Evolutionary conservation across 1,140 invertebrate species (phyloP).

Genomic region (Drosophila azteca): DNA sequence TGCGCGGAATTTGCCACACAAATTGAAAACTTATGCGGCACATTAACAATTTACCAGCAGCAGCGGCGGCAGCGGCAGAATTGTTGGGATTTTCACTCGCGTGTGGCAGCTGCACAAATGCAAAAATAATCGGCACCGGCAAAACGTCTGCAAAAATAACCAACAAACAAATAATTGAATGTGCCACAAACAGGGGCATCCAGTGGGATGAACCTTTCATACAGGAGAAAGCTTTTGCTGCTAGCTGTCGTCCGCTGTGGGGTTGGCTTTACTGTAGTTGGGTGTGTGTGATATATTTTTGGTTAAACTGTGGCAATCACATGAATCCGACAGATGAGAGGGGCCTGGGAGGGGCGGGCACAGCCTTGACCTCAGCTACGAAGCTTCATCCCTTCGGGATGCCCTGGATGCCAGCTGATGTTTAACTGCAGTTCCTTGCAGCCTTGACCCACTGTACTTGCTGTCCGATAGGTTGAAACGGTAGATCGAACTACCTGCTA

Average conservation of each 20-base stretch:
- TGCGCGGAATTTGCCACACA: slow-evolving; percentile 69
- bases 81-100: slow-evolving; percentile 63
- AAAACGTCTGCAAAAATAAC: slow-evolving; percentile 52
- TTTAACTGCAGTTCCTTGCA: too few species aligned
- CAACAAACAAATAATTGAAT: slow-evolving; percentile 57
- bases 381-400: too few species aligned
- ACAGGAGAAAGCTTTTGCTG: not conserved
- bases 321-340: too few species aligned
- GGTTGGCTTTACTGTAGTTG: too few species aligned
- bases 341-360: too few species aligned
- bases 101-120: slow-evolving; percentile 63
- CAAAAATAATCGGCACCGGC: slow-evolving; percentile 52
- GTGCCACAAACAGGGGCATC: slow-evolving; percentile 32
- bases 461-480: not conserved
- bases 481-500: slow-evolving; percentile 11
- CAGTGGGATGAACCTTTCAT: slow-evolving; percentile 1
- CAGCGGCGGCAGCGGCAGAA: slow-evolving; percentile 17
- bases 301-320: too few species aligned
- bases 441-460: not conserved
- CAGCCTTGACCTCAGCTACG: too few species aligned
- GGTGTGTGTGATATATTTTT: too few species aligned
- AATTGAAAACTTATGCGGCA: slow-evolving; percentile 77
- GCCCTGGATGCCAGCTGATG: too few species aligned
- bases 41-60: slow-evolving; percentile 74
- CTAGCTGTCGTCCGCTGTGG: too few species aligned